Base-by-base conservation (phyloP, 2,797 vertebrate species). In the Decapterus maruadsi region DNA sequence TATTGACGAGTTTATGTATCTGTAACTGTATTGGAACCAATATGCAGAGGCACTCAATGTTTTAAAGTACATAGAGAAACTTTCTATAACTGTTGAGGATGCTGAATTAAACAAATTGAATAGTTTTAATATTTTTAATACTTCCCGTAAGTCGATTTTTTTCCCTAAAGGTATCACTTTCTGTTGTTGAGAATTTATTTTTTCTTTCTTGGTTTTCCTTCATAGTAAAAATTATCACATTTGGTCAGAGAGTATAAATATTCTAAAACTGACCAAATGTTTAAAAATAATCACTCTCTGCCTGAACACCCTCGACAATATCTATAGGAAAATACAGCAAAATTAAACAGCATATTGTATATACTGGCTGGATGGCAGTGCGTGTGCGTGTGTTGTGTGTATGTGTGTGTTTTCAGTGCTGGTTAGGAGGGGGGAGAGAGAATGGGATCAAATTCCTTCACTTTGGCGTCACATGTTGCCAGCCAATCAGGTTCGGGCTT, bases 401-500 rank as follows among this genome's bases (percentile, higher is more conserved):
- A 63, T 8, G 42, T 45, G 53, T 57, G 66, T 69, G 80, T 75
- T 20, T 48, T 34, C 31, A 34, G 75, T 31, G 72, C 46, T 78
- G 79, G 72, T 67, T 62, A 59, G 65, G 34, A 73, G 57, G 67
- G 43, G 58, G 66, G 26, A 3, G 26, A 3, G 26, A 3, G 26
- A 26, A 45, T 51, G 68, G 85, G 83, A 87, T 94, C 92, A 71
- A 77, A 88, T 92, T 93, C 86, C 80, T 82, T 51, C 14, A 86
- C 63, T 86, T 68, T 87, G 85, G 79, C 93, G 92, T 94, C 90
- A 93, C 83, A 22, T 6, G 10, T 55, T 43, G 40, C 36, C 75
- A 60, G 4, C 93, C 93, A 94, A 94, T 94, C 84, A 73, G 63
- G 11, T 14, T 1, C 34, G 68, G 87, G 85, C 75, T 90, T 88